phyloP scores from a whole-genome alignment of 1,140 invertebrate species.

The Fopius arisanus region DNA sequence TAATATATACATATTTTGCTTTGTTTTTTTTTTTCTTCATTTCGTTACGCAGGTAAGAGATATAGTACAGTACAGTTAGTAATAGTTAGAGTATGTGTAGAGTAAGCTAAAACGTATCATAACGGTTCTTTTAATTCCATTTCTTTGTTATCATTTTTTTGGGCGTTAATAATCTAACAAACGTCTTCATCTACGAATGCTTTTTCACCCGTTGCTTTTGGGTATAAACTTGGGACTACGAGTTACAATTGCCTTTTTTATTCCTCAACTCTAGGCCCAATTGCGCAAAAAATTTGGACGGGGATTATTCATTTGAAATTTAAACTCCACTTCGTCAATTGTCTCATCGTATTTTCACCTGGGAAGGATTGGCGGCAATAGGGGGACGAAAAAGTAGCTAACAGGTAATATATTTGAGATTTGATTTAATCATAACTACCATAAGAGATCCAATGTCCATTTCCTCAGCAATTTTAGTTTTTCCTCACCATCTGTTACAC shows the following conservation, averaged over 20 bases:
- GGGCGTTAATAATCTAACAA: conserved; percentile 45
- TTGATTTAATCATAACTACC: conserved; percentile 56
- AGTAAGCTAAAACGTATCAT: conserved; percentile 57
- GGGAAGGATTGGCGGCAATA: conserved; percentile 5
- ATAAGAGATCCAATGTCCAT: conserved; percentile 54
- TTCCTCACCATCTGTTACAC: conserved; percentile 31
- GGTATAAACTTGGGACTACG: conserved; percentile 17
- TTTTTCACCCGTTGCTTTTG: conserved; percentile 26
- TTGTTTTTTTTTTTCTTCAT: too few species aligned
- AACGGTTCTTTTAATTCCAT: conserved; percentile 30
- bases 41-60: conserved; percentile 47
- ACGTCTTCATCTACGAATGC: conserved; percentile 23
- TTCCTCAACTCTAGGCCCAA: conserved; percentile 20
- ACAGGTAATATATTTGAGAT: conserved; percentile 58
- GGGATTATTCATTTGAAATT: conserved; percentile 21
- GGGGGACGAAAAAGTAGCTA: conserved; percentile 42
- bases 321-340: not conserved
- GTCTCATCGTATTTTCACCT: not conserved
- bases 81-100: conserved; percentile 52
- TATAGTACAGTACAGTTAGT: conserved; percentile 54
- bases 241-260: conserved; percentile 28
- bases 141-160: conserved; percentile 3
- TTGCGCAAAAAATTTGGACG: conserved; percentile 32
- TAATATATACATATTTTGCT: conserved; percentile 50
- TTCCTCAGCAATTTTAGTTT: conserved; percentile 35